These are phyloP conservation scores for Psammodynastes pulverulentus DNA, from an alignment of 2,113 vertebrate species.

Conservation along the genomic window DNA sequence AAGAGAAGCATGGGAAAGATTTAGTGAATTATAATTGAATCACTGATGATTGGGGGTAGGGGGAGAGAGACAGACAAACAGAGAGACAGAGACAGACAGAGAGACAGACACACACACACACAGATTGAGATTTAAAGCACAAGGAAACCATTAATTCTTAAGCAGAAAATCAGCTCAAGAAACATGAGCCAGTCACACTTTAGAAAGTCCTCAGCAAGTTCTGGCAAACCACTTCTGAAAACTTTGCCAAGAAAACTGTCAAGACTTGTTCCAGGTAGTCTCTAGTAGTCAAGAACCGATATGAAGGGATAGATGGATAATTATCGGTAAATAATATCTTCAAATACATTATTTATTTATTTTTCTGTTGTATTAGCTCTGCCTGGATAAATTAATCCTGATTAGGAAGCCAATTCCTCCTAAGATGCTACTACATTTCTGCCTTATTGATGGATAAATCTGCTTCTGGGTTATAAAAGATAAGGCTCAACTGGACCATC, in stretches of 20 bases:
- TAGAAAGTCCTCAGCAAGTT: not conserved
- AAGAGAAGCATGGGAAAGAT: not conserved
- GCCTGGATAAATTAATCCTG: not conserved
- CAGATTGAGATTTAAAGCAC: too few species aligned
- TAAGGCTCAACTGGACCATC: not conserved
- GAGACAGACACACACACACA: too few species aligned
- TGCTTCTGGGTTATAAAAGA: not conserved
- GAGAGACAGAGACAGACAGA: too few species aligned
- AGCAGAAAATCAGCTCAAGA: not conserved
- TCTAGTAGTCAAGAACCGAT: not conserved
- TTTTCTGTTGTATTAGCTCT: not conserved
- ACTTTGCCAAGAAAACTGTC: not conserved
- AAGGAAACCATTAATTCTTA: not conserved
- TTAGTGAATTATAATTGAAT: fast-evolving
- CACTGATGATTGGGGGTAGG: not conserved
- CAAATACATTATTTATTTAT: not conserved
- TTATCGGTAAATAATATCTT: not conserved
- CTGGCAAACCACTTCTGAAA: too few species aligned
- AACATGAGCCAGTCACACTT: not conserved
- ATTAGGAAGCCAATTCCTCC: not conserved
- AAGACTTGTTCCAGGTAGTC: not conserved
- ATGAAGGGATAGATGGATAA: not conserved
- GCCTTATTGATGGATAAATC: not conserved
- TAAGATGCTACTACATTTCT: not conserved
- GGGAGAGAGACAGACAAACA: not conserved